phyloP scores from a whole-genome alignment of 1,140 invertebrate species.

The Bathynomus jamesi region DNA sequence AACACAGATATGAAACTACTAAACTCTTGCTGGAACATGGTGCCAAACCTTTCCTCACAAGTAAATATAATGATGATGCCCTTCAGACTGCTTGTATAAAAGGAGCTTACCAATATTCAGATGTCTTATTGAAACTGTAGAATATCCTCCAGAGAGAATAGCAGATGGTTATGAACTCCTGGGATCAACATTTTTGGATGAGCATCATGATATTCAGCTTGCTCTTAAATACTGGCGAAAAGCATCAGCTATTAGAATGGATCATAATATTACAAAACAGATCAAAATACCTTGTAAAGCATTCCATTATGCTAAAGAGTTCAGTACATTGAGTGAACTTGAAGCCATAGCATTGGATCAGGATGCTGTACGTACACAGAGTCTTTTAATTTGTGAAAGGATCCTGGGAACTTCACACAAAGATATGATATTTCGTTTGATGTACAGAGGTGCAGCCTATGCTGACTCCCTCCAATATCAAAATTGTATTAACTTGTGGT shows the following conservation, averaged over 20 bases:
- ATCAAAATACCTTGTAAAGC: constrained; percentile 51
- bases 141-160: constrained; percentile 49
- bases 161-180: constrained; percentile 78
- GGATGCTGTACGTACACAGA: constrained; percentile 72
- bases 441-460: constrained; percentile 72
- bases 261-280: constrained; percentile 31
- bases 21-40: constrained; percentile 68
- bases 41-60: constrained; percentile 63
- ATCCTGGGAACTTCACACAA: constrained; percentile 72
- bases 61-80: constrained; percentile 79
- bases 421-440: constrained; percentile 62
- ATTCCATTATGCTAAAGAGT: constrained; percentile 61
- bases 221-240: constrained; percentile 39
- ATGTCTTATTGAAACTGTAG: constrained; percentile 55
- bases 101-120: constrained; percentile 73
- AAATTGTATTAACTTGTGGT: constrained; percentile 76
- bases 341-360: constrained; percentile 62
- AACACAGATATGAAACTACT: constrained; percentile 75
- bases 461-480: constrained; percentile 75
- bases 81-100: constrained; percentile 81
- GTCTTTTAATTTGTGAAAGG: constrained; percentile 70
- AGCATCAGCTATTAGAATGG: constrained; percentile 40
- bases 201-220: constrained; percentile 43
- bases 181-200: constrained; percentile 71
- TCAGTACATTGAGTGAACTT: constrained; percentile 60